phyloP scores from a whole-genome alignment of 2,888 invertebrate genomes.

The Mesoligia furuncula region DNA sequence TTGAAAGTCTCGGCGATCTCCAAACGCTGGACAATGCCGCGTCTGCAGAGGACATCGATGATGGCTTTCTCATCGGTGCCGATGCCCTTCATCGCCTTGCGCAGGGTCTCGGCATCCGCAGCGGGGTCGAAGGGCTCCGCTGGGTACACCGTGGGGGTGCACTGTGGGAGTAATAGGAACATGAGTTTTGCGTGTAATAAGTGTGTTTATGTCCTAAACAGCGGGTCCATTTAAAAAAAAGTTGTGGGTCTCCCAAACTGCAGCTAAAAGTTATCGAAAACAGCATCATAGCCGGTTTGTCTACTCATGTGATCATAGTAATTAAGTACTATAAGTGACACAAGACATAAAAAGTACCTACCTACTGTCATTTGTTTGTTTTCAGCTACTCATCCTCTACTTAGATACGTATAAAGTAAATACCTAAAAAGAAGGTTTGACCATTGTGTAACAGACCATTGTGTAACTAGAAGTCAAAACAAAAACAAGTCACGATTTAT shows the following conservation, averaged over 20 bases:
- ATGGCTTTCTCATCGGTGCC: constrained; percentile 98
- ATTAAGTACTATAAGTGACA: not conserved
- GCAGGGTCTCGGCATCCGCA: constrained; percentile 95
- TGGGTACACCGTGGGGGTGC: constrained; percentile 96
- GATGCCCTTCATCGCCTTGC: constrained; percentile 98
- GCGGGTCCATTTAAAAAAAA: not conserved
- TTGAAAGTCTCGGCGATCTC: constrained; percentile 98
- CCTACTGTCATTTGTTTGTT: not conserved
- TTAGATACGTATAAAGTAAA: not conserved
- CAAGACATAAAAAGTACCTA: not conserved
- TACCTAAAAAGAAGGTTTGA: constrained; percentile 1
- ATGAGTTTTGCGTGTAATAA: not conserved
- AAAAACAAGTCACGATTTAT: constrained; percentile 1
- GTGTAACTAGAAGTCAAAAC: constrained; percentile 19
- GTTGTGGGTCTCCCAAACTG: not conserved
- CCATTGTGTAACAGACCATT: constrained; percentile 34
- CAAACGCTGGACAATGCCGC: constrained; percentile 97
- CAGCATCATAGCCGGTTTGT: not conserved
- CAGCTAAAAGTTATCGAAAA: not conserved
- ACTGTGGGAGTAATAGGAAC: constrained; percentile 87
- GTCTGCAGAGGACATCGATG: constrained; percentile 96
- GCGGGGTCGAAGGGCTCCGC: constrained; percentile 96
- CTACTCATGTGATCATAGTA: too few relatives aligned
- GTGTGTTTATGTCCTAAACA: not conserved
- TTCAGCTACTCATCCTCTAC: not conserved